Evolutionary conservation across 1,140 invertebrate species (phyloP).

Genomic region (Megathymus violae): DNA sequence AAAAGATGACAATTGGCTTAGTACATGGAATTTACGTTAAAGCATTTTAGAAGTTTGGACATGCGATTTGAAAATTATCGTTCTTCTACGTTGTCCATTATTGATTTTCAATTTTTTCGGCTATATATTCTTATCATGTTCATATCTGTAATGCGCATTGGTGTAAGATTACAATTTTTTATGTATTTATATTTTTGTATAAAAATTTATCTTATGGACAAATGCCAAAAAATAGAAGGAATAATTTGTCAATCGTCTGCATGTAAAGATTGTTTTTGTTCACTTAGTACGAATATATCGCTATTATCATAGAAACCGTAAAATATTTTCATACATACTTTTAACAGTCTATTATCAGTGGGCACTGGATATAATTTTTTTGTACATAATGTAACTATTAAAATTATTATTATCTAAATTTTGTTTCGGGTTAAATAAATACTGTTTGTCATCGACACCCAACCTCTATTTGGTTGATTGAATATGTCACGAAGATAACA

Average conservation of each 20-base stretch:
- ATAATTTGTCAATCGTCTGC: too few species aligned
- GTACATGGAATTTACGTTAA: constrained; percentile 8
- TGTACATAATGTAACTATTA: neutral
- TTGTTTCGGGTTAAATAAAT: neutral
- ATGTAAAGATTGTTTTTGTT: too few species aligned
- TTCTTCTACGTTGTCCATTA: neutral
- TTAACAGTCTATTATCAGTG: too few species aligned
- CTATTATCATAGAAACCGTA: too few species aligned
- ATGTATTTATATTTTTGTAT: too few species aligned
- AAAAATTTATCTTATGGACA: too few species aligned
- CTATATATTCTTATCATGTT: neutral
- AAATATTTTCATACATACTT: too few species aligned
- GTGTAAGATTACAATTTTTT: too few species aligned
- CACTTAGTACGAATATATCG: too few species aligned
- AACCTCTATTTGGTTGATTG: neutral
- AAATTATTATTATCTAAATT: neutral
- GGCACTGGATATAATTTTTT: neutral
- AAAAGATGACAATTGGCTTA: neutral
- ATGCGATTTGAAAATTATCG: neutral
- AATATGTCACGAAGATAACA: neutral
- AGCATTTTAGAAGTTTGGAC: constrained; percentile 1
- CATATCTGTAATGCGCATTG: too few species aligned
- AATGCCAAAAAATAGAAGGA: too few species aligned
- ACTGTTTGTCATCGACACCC: neutral
- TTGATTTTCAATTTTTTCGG: neutral